A percentile compares a stretch with the other conserved stretches of the same genome.
phyloP scores from a whole-genome alignment of 2,113 vertebrate genomes.

The Rhabdomys dilectus region DNA sequence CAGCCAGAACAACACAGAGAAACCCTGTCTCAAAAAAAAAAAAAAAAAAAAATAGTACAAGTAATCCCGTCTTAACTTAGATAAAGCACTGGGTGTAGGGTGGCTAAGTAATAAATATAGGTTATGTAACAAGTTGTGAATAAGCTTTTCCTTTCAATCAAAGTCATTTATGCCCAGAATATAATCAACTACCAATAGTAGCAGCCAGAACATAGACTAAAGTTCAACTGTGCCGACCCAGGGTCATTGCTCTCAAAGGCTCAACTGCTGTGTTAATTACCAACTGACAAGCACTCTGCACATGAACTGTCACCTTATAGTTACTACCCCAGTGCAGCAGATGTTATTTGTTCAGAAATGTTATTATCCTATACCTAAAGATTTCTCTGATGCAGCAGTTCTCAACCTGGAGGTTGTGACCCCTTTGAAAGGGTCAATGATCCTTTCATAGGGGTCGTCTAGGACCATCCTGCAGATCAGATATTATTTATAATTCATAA shows the following conservation, averaged over 20 bases:
- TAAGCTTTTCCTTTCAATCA: constrained; percentile 21
- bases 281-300: background rate
- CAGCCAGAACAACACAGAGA: background rate
- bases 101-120: background rate
- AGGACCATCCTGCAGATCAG: background rate
- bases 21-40: background rate
- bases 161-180: background rate
- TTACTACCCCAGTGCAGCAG: background rate
- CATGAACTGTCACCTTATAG: background rate
- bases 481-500: background rate
- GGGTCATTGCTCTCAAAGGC: background rate
- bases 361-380: background rate
- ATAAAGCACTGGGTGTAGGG: background rate
- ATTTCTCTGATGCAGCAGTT: background rate
- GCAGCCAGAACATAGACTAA: background rate
- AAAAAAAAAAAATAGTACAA: background rate
- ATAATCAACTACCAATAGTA: background rate
- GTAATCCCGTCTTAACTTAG: background rate
- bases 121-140: constrained; percentile 21
- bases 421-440: background rate
- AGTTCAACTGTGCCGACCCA: background rate
- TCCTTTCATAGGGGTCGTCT: background rate
- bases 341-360: constrained; percentile 25
- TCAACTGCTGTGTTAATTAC: background rate
- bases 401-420: background rate